phyloP scores from a whole-genome alignment of 2,888 invertebrate genomes.

The Xanthorhoe spadicearia region DNA sequence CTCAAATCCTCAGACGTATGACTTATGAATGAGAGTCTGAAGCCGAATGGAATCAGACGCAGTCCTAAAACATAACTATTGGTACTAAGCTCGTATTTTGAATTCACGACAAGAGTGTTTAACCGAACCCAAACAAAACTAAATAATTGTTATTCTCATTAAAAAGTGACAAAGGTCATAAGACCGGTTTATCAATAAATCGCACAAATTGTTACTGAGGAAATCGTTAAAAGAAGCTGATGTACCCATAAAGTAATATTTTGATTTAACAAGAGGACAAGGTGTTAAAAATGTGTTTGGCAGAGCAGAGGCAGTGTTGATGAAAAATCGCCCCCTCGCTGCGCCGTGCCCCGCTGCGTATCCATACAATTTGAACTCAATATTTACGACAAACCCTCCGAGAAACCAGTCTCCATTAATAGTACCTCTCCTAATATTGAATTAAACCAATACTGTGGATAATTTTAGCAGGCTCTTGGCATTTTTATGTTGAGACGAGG shows the following conservation, averaged over 20 bases:
- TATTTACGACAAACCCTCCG: constrained; percentile 80
- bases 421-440: constrained; percentile 63
- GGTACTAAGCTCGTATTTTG: neutral
- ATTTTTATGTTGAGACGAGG: constrained; percentile 56
- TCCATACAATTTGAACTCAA: constrained; percentile 78
- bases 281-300: constrained; percentile 84
- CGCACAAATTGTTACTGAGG: constrained; percentile 34
- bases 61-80: neutral
- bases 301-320: constrained; percentile 73
- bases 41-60: too few relatives aligned
- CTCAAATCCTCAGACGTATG: too few relatives aligned
- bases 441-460: constrained; percentile 65
- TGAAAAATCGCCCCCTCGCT: constrained; percentile 83
- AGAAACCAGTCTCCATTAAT: constrained; percentile 71
- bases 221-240: constrained; percentile 55
- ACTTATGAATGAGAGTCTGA: too few relatives aligned
- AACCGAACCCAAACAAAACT: constrained; percentile 2
- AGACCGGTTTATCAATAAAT: constrained; percentile 34
- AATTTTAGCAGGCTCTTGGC: constrained; percentile 58
- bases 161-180: constrained; percentile 32
- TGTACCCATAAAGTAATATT: constrained; percentile 74
- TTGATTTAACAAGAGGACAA: constrained; percentile 76
- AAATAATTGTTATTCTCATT: constrained; percentile 20
- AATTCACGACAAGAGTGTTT: neutral
- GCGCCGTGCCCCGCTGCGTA: constrained; percentile 76